Conservation (phyloP, 1,140 invertebrate species). For the Nilaparvata lugens region DNA sequence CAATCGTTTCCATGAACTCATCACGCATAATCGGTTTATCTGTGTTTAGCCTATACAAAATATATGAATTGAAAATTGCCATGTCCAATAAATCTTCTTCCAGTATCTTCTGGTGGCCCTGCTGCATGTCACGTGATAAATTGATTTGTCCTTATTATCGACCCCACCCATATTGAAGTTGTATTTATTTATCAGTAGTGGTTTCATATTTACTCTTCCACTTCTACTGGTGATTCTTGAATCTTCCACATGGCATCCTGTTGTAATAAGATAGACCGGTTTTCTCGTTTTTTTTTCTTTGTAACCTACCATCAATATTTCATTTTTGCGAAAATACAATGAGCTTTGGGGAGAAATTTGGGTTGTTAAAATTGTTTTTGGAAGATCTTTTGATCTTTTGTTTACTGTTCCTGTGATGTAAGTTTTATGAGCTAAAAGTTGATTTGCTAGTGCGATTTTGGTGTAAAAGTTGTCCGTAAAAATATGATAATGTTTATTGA, state of each 20-base stretch:
- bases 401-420: conserved; percentile 13
- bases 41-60: conserved; percentile 7
- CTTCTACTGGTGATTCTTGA: conserved; percentile 2
- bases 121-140: conserved; percentile 7
- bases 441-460: conserved; percentile 7
- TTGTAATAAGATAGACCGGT: conserved; percentile 11
- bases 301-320: conserved; percentile 1
- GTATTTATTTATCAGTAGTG: conserved; percentile 8
- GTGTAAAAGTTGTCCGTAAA: conserved; percentile 14
- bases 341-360: not conserved
- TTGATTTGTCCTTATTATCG: conserved; percentile 5
- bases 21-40: not conserved
- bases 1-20: too few relatives aligned
- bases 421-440: not conserved
- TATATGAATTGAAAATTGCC: conserved; percentile 8
- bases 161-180: conserved; percentile 11
- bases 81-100: conserved; percentile 13
- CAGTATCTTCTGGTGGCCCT: conserved; percentile 4
- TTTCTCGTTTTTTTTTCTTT: conserved; percentile 10
- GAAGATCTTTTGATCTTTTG: conserved; percentile 11
- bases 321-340: conserved; percentile 6
- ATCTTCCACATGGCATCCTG: conserved; percentile 3
- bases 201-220: not conserved
- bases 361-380: not conserved
- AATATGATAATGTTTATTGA: conserved; percentile 12